These are phyloP conservation scores for Burhinus oedicnemus DNA, from an alignment of 2,113 vertebrate species.

Conservation along the genomic window DNA sequence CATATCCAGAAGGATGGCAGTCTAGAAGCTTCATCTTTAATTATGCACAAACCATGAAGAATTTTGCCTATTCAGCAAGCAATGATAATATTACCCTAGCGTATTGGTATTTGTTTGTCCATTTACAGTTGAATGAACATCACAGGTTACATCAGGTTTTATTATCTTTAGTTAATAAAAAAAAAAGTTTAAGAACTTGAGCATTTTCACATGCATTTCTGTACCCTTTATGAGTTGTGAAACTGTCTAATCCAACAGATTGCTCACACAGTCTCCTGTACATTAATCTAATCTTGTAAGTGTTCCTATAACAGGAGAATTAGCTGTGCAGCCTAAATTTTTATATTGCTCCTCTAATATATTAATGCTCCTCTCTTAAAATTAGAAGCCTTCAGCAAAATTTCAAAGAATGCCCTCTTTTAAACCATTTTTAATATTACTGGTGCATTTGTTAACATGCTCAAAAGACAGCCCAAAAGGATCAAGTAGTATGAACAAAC, in stretches of 20 bases:
- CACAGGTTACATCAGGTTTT: not conserved
- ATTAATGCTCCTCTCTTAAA: not conserved
- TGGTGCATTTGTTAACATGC: not conserved
- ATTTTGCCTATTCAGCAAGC: not conserved
- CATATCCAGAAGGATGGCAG: not conserved
- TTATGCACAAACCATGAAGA: not conserved
- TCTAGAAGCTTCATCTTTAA: not conserved
- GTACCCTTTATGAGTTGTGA: too few relatives aligned
- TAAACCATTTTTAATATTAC: not conserved
- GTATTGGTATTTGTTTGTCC: too few relatives aligned
- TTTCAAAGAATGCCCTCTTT: not conserved
- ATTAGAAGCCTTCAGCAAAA: not conserved
- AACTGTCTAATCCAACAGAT: not conserved
- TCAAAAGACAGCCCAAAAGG: not conserved
- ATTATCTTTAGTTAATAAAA: not conserved
- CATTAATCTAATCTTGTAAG: not conserved
- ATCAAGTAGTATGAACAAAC: not conserved
- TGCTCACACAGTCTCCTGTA: not conserved
- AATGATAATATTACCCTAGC: not conserved
- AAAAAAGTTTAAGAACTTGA: not conserved
- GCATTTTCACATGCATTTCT: not conserved
- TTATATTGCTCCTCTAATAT: not conserved
- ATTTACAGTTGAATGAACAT: not conserved
- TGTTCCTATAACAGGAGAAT: not conserved
- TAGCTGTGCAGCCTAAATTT: not conserved